These are phyloP conservation scores for Hypolimnas misippus DNA, from an alignment of 2,888 invertebrate genomes.

Conservation along the genomic window DNA sequence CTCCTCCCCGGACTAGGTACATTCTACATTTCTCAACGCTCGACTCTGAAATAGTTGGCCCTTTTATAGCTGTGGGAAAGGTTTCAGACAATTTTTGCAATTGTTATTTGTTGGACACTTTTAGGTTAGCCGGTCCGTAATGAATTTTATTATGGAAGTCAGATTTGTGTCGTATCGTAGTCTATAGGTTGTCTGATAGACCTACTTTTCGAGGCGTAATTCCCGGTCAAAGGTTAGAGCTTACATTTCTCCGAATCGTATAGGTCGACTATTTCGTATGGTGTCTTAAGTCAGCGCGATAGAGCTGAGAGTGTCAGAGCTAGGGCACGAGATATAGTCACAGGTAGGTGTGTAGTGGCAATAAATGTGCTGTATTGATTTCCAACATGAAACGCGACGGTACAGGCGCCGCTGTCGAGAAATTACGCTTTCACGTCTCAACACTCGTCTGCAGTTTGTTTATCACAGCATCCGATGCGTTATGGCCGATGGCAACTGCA, in stretches of 20 bases:
- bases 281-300: not conserved
- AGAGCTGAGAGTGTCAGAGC: conserved; percentile 19
- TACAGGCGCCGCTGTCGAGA: conserved; percentile 30
- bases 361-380: conserved; percentile 36
- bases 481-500: conserved; percentile 5
- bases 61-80: conserved; percentile 47
- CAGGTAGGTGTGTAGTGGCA: conserved; percentile 15
- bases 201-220: conserved; percentile 17
- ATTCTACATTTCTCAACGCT: conserved; percentile 62
- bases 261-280: not conserved
- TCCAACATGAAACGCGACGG: conserved; percentile 28
- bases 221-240: conserved; percentile 12
- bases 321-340: conserved; percentile 10
- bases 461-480: conserved; percentile 13
- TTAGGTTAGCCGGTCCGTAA: conserved; percentile 9
- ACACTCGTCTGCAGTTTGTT: conserved; percentile 22
- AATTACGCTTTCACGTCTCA: conserved; percentile 32
- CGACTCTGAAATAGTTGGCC: conserved; percentile 62
- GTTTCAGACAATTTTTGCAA: conserved; percentile 39
- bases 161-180: conserved; percentile 10
- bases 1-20: conserved; percentile 55
- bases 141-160: not conserved
- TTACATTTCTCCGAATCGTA: conserved; percentile 16
- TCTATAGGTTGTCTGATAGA: not conserved
- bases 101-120: conserved; percentile 9